Conservation (phyloP, 2,888 invertebrate genomes). For the Melanophora roralis region DNA sequence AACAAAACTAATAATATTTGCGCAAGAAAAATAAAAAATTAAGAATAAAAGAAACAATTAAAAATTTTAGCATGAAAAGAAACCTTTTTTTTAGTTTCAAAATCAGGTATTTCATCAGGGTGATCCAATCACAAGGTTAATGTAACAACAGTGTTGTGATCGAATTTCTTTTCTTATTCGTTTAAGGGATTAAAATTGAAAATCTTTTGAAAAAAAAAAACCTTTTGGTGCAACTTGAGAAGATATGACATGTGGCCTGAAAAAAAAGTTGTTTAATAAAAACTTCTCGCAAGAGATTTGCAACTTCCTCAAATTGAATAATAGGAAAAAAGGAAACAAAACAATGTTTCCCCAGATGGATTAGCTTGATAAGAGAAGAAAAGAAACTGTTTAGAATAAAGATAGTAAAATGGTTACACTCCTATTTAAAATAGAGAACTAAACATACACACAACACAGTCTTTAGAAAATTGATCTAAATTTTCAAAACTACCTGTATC, state of each 20-base stretch:
- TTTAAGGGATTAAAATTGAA: conserved; percentile 31
- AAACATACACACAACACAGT: neutral
- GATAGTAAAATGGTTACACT: neutral
- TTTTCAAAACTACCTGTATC: conserved; percentile 42
- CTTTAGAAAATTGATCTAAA: conserved; percentile 34
- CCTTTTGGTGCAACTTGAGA: conserved; percentile 59
- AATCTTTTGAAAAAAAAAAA: conserved; percentile 33
- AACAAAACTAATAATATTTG: conserved; percentile 35
- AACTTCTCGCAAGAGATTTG: conserved; percentile 44
- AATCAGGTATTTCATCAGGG: conserved; percentile 18
- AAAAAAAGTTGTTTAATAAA: neutral
- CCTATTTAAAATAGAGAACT: neutral
- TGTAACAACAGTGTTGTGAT: conserved; percentile 43
- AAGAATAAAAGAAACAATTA: neutral
- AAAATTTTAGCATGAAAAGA: conserved; percentile 18
- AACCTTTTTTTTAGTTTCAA: conserved; percentile 13
- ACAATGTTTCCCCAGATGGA: conserved; percentile 49
- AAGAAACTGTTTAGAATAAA: neutral
- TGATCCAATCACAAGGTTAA: conserved; percentile 51
- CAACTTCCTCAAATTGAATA: conserved; percentile 49
- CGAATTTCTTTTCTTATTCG: conserved; percentile 31
- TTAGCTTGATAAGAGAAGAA: conserved; percentile 52
- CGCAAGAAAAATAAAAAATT: conserved; percentile 1
- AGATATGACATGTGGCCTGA: conserved; percentile 63
- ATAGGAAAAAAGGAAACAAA: conserved; percentile 44